Evolutionary conservation across 1,140 invertebrate genomes (phyloP), one percentile per base, ranked within the genome.

Genomic region (Ceratosolen solmsi): DNA sequence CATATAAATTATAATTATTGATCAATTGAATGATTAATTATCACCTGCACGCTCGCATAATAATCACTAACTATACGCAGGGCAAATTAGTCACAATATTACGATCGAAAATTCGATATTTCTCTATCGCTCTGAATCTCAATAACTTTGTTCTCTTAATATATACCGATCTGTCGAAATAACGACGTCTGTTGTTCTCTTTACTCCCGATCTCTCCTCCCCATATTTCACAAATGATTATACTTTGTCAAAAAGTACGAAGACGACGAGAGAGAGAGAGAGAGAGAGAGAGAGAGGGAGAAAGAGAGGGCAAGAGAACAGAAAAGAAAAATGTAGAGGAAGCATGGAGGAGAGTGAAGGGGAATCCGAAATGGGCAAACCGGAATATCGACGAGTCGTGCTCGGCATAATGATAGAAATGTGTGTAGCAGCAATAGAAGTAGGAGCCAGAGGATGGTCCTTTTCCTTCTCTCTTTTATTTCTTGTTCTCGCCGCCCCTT

Each of bases 371-470:
- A 86, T 85, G 84, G 81, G 85, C 77, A 86, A 85, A 85, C 72
- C 84, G 83, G 85, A 86, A 86, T 86, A 86, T 86, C 84, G 84
- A 86, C 81, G 83, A 85, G 51, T 81, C 83, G 85, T 86, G 85
- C 84, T 70, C 71, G 81, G 84, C 85, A 85, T 86, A 86, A 86
- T 80, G 84, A 86, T 86, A 76, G 82, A 85, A 85, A 85, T 83
- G 83, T 84, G 82, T 73, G 71, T 77, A 74, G 77, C n/a, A 15
- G 73, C 75, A 25, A 20, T n/a, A 36, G 51, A n/a, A 54, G 25
- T 58, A 38, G 36, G 22, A 30, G 20, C 3, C 33, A 11, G 33
- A 71, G 78, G 27, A 54, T 49, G 46, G 22, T 56, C 56, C 20
- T 46, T 22, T 79, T 20, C 49, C 54, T 60, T 60, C 38, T 63